phyloP scores from a whole-genome alignment of 2,888 invertebrate species.

The Eupithecia inturbata region DNA sequence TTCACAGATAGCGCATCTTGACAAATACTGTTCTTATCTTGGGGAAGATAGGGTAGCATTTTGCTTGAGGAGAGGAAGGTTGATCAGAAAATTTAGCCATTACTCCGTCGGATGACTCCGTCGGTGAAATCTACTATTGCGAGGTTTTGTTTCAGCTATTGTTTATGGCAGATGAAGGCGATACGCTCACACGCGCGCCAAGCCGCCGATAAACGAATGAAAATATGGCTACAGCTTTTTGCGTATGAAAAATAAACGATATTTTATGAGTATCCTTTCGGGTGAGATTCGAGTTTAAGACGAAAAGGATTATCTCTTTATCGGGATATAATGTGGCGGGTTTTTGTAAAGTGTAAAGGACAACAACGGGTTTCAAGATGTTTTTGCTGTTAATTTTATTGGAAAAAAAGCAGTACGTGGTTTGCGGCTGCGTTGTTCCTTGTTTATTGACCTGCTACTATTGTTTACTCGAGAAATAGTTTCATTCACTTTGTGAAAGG shows the following conservation, averaged over 20 bases:
- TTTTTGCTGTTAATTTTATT: background rate
- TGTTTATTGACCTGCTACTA: conserved; percentile 1
- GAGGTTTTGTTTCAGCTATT: conserved; percentile 68
- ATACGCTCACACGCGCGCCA: conserved; percentile 59
- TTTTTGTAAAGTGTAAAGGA: conserved; percentile 17
- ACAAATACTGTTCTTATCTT: conserved; percentile 33
- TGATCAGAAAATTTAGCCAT: conserved; percentile 67
- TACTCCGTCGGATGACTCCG: conserved; percentile 69
- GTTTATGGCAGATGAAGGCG: conserved; percentile 74
- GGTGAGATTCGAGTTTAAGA: conserved; percentile 37
- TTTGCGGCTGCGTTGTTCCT: background rate
- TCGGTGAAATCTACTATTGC: conserved; percentile 68
- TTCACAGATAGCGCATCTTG: conserved; percentile 20
- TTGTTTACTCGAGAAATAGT: background rate
- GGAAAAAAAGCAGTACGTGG: background rate
- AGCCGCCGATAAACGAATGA: conserved; percentile 64
- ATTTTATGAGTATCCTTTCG: conserved; percentile 48
- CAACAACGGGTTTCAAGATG: conserved; percentile 5
- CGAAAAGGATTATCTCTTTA: conserved; percentile 55
- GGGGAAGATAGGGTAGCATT: conserved; percentile 23
- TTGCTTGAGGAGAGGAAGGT: conserved; percentile 23
- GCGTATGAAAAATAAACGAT: conserved; percentile 60
- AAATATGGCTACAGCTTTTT: conserved; percentile 61
- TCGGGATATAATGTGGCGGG: conserved; percentile 52
- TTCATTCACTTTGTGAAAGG: background rate